Base-by-base conservation (phyloP, 30 jellyfish, hydroid and myxozoan species). In the Aurelia sp. region DNA sequence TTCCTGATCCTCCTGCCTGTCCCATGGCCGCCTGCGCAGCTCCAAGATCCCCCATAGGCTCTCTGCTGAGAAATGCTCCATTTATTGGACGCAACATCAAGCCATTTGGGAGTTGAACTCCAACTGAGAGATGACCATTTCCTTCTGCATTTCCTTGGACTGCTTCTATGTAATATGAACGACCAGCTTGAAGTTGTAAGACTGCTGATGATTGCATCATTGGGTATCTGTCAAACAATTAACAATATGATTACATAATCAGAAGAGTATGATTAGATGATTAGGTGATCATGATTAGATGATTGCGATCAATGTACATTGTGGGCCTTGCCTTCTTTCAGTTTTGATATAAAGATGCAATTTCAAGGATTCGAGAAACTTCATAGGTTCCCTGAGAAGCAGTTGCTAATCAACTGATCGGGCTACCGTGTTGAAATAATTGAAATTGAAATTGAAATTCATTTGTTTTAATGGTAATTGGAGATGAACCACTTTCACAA, bases 101-200 rank as follows among this genome's bases (percentile, higher is more conserved):
- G 3, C 98, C 98, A 62, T 92, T 89, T 6, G 98, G 98, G 13
- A 92, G 78, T 74, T 92, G 97, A 20, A 81, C 97, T 16, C 97
- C 98, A 58, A 92, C 96, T 3, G 98, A 92, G 37, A 81, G 30
- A 77, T 87, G 97, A 33, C 86, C 80, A 31, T 75, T 69, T 22
- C 98, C 98, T 40, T 82, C 78, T 19, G 84, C 96, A 74, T 92
- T 92, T 41, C 88, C 89, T 62, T 76, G 92, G 22, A 92, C 97
- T 30, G 76, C 97, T 71, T 92, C 98, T 7, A 92, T 86, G 82
- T 84, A 92, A 83, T 92, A 92, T 1, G 98, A 81, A 7, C 92
- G 89, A 52, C 98, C 98, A 18, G 97, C 98, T 76, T 74, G 85
- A 6, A 92, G 81, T 50, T 74, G 95, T 80, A 92, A 81, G 13